Base-by-base conservation (phyloP, 2,888 invertebrate genomes). In the Nomada flava region DNA sequence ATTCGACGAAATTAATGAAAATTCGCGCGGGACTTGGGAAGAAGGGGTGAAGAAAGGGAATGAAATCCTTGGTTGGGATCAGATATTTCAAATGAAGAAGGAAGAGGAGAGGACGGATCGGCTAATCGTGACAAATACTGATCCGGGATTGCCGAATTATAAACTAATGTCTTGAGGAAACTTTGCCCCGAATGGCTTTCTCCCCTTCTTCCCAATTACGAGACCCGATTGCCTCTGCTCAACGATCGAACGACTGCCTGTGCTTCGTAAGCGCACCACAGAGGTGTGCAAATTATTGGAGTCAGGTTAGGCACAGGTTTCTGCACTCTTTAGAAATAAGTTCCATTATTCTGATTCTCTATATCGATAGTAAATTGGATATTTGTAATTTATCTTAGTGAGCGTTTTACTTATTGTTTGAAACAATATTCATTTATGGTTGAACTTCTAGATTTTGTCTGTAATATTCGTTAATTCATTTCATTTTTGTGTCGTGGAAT, bases 121-220 rank as follows among this genome's bases (percentile, higher is more conserved):
- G 90, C 91, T 93, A 93, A 93, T 93, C 92, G 93, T 93, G 92
- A 93, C 93, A 93, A 93, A 93, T 93, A 93, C 92, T 92, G 92
- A 93, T 93, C 92, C 91, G 78, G 91, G 92, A 93, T 93, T 91
- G 91, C 91, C 91, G 91, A 93, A 93, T 93, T 92, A 93, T 92
- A 93, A 93, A 92, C 92, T 93, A 92, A 92, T 92, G 93, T 91
- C 91, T 91, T 87, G 89, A 86, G 85, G 89, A 91, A 92, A 92
- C 91, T 92, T 92, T 81, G 69, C 84, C 72, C 78, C 55, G 79
- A 88, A 89, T 90, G 84, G 89, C 89, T 90, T 89, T 89, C 87
- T 89, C 83, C 86, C 87, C 88, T 86, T 90, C 84, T 84, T 80
- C 72, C 71, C 80, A 81, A 88, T 84, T 88, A 84, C 78, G 55